Percentiles rank a stretch among this genome's conserved stretches.
Conservation (phyloP, 2,888 invertebrate species). For the Folsomia candida region DNA sequence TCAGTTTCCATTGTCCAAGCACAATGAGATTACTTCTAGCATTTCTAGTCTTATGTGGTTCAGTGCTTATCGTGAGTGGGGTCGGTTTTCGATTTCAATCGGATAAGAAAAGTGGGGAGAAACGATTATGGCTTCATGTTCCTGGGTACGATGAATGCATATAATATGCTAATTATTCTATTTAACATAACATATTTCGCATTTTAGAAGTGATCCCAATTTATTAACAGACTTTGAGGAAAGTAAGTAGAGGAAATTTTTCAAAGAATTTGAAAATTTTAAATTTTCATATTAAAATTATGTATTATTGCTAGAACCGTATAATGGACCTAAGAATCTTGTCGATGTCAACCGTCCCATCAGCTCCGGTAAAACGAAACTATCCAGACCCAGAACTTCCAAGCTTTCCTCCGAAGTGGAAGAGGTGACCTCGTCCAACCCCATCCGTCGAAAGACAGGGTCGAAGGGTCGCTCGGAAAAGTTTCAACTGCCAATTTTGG, state of each 20-base stretch:
- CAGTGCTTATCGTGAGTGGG: conserved; percentile 15
- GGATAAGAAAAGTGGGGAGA: conserved; percentile 26
- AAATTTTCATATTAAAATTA: neutral
- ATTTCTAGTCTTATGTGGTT: neutral
- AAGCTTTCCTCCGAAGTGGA: neutral
- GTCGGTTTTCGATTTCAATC: conserved; percentile 30
- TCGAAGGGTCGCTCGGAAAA: neutral
- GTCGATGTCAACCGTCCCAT: conserved; percentile 6
- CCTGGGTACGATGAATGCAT: too few species aligned
- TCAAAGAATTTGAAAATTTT: neutral
- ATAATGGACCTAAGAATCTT: conserved; percentile 8
- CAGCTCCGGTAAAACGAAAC: neutral
- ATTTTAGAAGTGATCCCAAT: conserved; percentile 21
- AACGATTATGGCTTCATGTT: conserved; percentile 31
- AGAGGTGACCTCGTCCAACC: neutral
- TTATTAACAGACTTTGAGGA: conserved; percentile 35
- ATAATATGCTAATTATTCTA: too few species aligned
- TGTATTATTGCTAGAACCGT: too few species aligned
- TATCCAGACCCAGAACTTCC: neutral
- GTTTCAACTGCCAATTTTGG: neutral
- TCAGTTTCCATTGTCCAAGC: too few species aligned
- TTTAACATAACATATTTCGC: too few species aligned
- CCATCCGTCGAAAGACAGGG: neutral
- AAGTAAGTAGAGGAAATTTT: conserved; percentile 19
- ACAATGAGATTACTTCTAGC: neutral